phyloP scores from a whole-genome alignment of 2,113 vertebrate species.

The Delphinus delphis region DNA sequence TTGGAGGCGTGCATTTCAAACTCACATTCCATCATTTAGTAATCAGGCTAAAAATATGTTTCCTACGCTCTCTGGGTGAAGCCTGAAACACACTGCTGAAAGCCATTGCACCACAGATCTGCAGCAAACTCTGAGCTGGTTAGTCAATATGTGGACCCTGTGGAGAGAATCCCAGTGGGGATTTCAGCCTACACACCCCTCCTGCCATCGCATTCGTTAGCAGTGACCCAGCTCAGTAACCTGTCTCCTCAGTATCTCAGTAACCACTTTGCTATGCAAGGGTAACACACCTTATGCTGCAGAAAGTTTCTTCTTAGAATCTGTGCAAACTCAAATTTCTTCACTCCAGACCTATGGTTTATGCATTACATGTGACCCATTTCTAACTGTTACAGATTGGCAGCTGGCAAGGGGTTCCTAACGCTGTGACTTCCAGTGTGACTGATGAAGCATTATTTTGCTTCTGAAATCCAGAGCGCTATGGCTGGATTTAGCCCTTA shows the following conservation, averaged over 20 bases:
- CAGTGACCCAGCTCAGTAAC: neutral
- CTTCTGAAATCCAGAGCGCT: neutral
- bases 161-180: neutral
- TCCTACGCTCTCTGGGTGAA: neutral
- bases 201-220: neutral
- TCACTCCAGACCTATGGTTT: neutral
- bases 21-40: neutral
- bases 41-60: slow-evolving; percentile 42
- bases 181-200: neutral
- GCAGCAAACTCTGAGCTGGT: neutral
- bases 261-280: neutral
- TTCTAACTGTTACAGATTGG: neutral
- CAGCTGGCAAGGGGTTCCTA: neutral
- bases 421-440: neutral
- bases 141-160: neutral
- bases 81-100: neutral
- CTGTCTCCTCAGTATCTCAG: neutral
- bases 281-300: neutral
- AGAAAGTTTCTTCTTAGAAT: neutral
- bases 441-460: neutral
- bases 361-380: neutral
- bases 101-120: neutral
- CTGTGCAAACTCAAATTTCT: neutral
- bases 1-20: neutral
- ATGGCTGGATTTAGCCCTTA: neutral